Conservation (phyloP, 2,113 vertebrate genomes). For the Notothenia coriiceps region DNA sequence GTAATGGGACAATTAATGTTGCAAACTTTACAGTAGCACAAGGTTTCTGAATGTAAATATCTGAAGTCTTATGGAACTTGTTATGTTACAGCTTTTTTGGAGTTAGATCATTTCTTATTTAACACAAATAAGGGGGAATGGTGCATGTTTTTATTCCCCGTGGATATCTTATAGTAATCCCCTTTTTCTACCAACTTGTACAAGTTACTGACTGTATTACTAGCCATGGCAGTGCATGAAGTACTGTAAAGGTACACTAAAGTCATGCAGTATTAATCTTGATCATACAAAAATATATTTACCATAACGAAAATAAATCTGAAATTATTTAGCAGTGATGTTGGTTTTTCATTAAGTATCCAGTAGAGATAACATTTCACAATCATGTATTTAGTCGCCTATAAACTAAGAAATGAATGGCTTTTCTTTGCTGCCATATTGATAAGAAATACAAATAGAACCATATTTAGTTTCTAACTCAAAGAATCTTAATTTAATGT, state of each 20-base stretch:
- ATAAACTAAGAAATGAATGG: neutral
- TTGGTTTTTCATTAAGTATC: neutral
- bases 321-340: neutral
- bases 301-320: neutral
- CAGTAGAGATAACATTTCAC: neutral
- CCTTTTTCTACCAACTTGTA: neutral
- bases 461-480: neutral
- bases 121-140: slow-evolving; percentile 4
- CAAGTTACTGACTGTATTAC: neutral
- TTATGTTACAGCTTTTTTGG: slow-evolving; percentile 47
- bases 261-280: too few species aligned
- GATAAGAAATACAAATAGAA: neutral
- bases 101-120: neutral
- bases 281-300: too few species aligned
- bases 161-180: neutral
- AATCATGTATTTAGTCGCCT: neutral
- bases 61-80: neutral
- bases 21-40: slow-evolving; percentile 9
- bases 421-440: neutral
- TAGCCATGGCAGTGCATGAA: neutral
- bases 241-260: neutral
- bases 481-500: neutral
- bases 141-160: neutral
- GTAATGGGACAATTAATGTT: slow-evolving; percentile 56
- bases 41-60: slow-evolving; percentile 34